phyloP scores from a whole-genome alignment of 2,888 invertebrate genomes.

The Hofmannophila pseudospretella region DNA sequence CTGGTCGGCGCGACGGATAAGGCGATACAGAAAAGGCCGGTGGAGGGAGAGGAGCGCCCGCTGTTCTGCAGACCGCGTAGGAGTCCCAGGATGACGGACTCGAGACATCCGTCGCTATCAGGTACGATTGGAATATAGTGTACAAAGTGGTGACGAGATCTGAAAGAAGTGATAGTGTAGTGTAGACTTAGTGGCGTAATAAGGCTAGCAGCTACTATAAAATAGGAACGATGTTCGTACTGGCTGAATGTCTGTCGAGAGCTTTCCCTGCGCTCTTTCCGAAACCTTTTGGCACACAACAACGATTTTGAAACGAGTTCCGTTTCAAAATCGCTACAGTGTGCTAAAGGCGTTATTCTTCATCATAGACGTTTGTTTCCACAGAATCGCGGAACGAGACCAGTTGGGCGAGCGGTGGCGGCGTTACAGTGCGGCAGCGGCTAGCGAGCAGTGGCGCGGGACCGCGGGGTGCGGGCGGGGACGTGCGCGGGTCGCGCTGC shows the following conservation, averaged over 20 bases:
- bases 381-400: slow-evolving; percentile 25
- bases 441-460: slow-evolving; percentile 38
- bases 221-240: too few species aligned
- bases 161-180: too few species aligned
- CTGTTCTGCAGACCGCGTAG: slow-evolving; percentile 89
- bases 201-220: too few species aligned
- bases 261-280: too few species aligned
- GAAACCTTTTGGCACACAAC: too few species aligned
- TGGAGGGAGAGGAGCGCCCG: slow-evolving; percentile 86
- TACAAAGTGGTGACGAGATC: too few species aligned
- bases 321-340: too few species aligned
- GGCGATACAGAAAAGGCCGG: slow-evolving; percentile 86
- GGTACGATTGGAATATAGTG: slow-evolving; percentile 50
- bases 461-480: slow-evolving; percentile 24
- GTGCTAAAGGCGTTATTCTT: too few species aligned
- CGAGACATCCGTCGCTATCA: slow-evolving; percentile 86
- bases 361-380: too few species aligned
- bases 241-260: too few species aligned
- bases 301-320: too few species aligned
- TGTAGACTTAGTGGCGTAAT: too few species aligned
- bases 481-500: slow-evolving; percentile 40
- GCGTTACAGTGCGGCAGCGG: slow-evolving; percentile 40
- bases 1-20: slow-evolving; percentile 86
- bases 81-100: slow-evolving; percentile 88
- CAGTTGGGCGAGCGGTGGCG: slow-evolving; percentile 15